phyloP scores from a whole-genome alignment of 2,113 vertebrate species.

The Fulmarus glacialis region DNA sequence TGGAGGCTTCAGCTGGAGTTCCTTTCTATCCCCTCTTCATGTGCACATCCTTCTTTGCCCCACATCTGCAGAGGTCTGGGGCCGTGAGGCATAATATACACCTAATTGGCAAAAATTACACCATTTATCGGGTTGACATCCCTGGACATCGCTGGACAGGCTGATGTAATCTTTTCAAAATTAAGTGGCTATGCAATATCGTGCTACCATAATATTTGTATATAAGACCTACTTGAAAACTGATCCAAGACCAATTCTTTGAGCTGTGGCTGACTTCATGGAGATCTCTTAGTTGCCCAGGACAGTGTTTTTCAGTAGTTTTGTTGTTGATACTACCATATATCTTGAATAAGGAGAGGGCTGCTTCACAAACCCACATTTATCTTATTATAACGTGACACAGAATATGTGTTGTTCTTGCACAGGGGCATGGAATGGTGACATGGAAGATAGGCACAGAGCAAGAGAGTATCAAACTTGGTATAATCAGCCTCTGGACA shows the following conservation, averaged over 20 bases:
- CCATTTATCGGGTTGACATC: accelerated
- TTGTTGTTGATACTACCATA: background rate
- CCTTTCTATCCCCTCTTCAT: background rate
- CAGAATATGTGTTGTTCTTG: accelerated
- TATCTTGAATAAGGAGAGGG: background rate
- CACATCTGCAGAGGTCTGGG: background rate
- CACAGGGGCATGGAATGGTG: accelerated
- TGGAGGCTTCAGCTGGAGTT: background rate
- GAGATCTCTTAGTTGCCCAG: background rate
- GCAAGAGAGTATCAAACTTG: background rate
- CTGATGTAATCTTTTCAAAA: background rate
- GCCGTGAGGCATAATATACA: too few relatives aligned
- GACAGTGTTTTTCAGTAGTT: background rate
- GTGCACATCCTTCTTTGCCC: background rate
- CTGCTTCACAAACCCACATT: background rate
- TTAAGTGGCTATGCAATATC: background rate
- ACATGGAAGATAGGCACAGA: background rate
- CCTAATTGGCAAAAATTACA: background rate
- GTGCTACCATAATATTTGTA: background rate
- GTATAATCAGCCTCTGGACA: background rate
- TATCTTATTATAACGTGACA: background rate
- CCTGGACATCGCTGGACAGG: background rate
- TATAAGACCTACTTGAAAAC: background rate
- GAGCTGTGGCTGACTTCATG: background rate
- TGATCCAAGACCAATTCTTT: background rate